Evolutionary conservation across 2,113 vertebrate genomes (phyloP).

Genomic region (Bolborhynchus lineola): DNA sequence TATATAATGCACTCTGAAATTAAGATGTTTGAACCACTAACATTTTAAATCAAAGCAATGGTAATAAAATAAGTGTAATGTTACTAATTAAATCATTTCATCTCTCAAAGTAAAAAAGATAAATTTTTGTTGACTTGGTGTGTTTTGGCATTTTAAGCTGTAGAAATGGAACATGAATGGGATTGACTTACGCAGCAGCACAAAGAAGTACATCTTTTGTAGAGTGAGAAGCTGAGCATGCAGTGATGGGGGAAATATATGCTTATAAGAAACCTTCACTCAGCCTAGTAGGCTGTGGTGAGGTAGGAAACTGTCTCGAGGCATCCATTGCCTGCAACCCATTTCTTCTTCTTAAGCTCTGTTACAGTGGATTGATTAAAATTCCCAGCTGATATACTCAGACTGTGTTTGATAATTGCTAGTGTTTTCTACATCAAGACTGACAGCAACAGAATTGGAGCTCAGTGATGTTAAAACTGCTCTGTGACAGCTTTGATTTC

Average conservation of each 20-base stretch:
- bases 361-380: background rate
- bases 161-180: background rate
- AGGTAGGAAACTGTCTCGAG: background rate
- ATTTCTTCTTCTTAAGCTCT: background rate
- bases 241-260: background rate
- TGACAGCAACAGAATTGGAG: background rate
- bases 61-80: constrained; percentile 66
- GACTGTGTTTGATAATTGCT: background rate
- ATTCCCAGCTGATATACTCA: background rate
- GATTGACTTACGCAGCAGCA: background rate
- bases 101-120: constrained; percentile 55
- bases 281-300: background rate
- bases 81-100: constrained; percentile 43
- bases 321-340: background rate
- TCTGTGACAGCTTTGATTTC: background rate
- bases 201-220: background rate
- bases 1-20: constrained; percentile 70
- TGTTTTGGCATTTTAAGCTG: constrained; percentile 30
- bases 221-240: background rate
- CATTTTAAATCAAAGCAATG: constrained; percentile 54
- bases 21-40: constrained; percentile 59
- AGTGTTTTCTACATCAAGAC: background rate
- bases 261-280: background rate
- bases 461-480: background rate
- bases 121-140: constrained; percentile 35